Percentiles rank a stretch among this genome's conserved stretches.
phyloP scores from a whole-genome alignment of 2,888 invertebrate genomes.

The Andrena bicolor region DNA sequence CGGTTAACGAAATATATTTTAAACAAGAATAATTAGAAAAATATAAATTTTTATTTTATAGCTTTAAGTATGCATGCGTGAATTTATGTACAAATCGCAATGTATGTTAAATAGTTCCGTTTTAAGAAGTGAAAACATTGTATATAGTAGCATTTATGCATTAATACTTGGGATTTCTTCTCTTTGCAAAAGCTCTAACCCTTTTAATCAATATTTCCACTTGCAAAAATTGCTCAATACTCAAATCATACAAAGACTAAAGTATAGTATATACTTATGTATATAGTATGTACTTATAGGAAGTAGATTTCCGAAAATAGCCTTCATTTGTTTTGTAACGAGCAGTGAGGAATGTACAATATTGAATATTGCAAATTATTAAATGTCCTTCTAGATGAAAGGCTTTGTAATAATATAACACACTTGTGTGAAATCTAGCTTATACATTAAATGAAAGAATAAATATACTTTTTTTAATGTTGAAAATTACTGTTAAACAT shows the following conservation, averaged over 20 bases:
- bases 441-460: slow-evolving; percentile 68
- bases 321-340: slow-evolving; percentile 14
- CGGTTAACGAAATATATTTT: slow-evolving; percentile 10
- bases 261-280: too few species aligned
- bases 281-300: too few species aligned
- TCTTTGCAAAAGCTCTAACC: slow-evolving; percentile 10
- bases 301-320: slow-evolving; percentile 14
- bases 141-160: not conserved
- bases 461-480: slow-evolving; percentile 58
- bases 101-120: slow-evolving; percentile 30
- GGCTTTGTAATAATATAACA: slow-evolving; percentile 52
- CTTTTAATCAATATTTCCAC: slow-evolving; percentile 1
- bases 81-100: slow-evolving; percentile 7
- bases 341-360: slow-evolving; percentile 61
- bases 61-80: not conserved
- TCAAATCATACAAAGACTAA: slow-evolving; percentile 1
- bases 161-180: slow-evolving; percentile 39
- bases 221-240: slow-evolving; percentile 2
- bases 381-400: slow-evolving; percentile 34
- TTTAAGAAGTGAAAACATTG: not conserved
- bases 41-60: not conserved
- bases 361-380: slow-evolving; percentile 39
- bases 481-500: slow-evolving; percentile 71
- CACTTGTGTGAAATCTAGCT: slow-evolving; percentile 50
- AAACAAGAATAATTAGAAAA: not conserved